A percentile compares a stretch with the other conserved stretches of the same genome.
These are phyloP conservation scores for Petrocephalus schoutedeni DNA, from an alignment of 2,797 vertebrate species.

Conservation along the genomic window DNA sequence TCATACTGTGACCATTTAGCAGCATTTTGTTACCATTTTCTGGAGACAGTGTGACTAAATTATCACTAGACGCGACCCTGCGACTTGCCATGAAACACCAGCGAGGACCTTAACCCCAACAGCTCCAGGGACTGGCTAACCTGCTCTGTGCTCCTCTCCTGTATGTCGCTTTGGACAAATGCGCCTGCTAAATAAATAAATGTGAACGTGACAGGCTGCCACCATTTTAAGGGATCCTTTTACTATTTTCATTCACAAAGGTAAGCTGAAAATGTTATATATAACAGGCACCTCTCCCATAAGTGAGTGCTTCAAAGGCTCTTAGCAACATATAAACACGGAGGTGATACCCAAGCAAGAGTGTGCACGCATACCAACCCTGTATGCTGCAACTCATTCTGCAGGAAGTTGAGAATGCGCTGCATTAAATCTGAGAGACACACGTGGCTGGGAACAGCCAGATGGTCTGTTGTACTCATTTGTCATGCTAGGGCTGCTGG, in stretches of 20 bases:
- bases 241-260: not conserved
- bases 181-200: not conserved
- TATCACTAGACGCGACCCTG: too few relatives aligned
- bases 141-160: not conserved
- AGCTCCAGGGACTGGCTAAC: not conserved
- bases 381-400: not conserved
- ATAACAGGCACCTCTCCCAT: not conserved
- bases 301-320: not conserved
- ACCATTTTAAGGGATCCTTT: not conserved
- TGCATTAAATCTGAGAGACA: constrained; percentile 21
- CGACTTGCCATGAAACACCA: too few relatives aligned
- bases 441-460: constrained; percentile 9
- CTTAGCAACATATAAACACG: too few relatives aligned
- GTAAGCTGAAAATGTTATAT: not conserved
- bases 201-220: not conserved
- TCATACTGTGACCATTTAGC: too few relatives aligned
- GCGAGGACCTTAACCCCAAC: not conserved
- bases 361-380: not conserved
- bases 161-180: not conserved
- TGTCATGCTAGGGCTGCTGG: constrained; percentile 24
- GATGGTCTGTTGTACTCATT: constrained; percentile 25
- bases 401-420: not conserved
- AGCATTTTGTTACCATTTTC: too few relatives aligned
- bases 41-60: too few relatives aligned
- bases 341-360: too few relatives aligned